phyloP scores from a whole-genome alignment of 2,888 invertebrate genomes.

The Dromius quadrimaculatus region DNA sequence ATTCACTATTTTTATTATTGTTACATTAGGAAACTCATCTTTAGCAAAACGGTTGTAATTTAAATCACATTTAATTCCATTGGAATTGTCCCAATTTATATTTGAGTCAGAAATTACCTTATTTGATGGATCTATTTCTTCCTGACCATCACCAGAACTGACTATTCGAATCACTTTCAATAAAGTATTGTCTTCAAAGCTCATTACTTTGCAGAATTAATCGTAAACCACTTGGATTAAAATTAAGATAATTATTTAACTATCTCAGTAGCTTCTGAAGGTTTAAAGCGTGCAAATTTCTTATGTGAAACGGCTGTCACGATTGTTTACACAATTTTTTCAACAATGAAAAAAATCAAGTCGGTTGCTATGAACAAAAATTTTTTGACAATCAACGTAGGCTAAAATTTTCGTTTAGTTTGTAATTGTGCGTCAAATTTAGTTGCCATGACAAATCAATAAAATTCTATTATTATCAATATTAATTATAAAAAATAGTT shows the following conservation, averaged over 20 bases:
- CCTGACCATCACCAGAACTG: constrained; percentile 58
- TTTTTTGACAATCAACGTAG: too few relatives aligned
- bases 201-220: constrained; percentile 57
- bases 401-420: too few relatives aligned
- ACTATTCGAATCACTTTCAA: constrained; percentile 60
- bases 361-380: constrained; percentile 29
- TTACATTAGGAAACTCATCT: constrained; percentile 58
- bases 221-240: constrained; percentile 58
- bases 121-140: constrained; percentile 61
- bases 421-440: too few relatives aligned
- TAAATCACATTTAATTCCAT: constrained; percentile 57
- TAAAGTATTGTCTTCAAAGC: constrained; percentile 60
- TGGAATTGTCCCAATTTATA: constrained; percentile 53
- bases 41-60: constrained; percentile 57
- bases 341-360: constrained; percentile 35
- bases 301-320: background rate
- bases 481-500: too few relatives aligned
- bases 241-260: constrained; percentile 21
- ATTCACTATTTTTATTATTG: constrained; percentile 59
- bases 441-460: too few relatives aligned
- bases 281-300: constrained; percentile 4
- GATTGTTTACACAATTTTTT: constrained; percentile 30
- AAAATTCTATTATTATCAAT: too few relatives aligned
- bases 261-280: constrained; percentile 48
- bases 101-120: constrained; percentile 59